Conservation (phyloP, 2,113 vertebrate genomes). For the Epinephelus cyanopodus region DNA sequence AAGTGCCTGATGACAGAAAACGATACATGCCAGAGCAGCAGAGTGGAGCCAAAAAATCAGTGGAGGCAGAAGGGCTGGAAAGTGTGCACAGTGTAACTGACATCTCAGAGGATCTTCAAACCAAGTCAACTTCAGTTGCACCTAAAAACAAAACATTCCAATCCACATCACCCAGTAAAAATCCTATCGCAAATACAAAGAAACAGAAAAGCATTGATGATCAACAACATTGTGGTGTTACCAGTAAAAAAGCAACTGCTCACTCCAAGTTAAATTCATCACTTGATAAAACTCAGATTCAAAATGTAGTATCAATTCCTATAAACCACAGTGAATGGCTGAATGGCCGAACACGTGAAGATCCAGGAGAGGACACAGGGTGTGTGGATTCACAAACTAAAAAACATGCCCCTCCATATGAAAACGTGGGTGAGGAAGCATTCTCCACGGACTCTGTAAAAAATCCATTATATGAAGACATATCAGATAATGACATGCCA, state of each 20-base stretch:
- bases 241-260: background rate
- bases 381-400: background rate
- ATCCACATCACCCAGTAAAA: background rate
- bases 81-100: background rate
- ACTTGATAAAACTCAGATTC: background rate
- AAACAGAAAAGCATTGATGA: background rate
- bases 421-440: background rate
- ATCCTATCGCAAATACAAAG: background rate
- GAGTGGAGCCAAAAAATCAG: background rate
- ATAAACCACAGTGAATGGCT: background rate
- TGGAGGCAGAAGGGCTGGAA: background rate
- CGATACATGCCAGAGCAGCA: background rate
- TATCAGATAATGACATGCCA: constrained; percentile 29
- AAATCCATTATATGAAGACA: constrained; percentile 40
- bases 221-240: background rate
- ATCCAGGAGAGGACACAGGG: background rate
- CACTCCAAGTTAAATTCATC: background rate
- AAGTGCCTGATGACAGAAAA: background rate
- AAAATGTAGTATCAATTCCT: background rate
- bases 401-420: background rate
- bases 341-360: background rate
- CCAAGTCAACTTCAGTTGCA: background rate
- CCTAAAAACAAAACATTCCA: background rate
- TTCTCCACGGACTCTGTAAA: background rate
- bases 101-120: background rate